phyloP scores from a whole-genome alignment of 2,113 vertebrate species.

The Clarias macrocephalus region DNA sequence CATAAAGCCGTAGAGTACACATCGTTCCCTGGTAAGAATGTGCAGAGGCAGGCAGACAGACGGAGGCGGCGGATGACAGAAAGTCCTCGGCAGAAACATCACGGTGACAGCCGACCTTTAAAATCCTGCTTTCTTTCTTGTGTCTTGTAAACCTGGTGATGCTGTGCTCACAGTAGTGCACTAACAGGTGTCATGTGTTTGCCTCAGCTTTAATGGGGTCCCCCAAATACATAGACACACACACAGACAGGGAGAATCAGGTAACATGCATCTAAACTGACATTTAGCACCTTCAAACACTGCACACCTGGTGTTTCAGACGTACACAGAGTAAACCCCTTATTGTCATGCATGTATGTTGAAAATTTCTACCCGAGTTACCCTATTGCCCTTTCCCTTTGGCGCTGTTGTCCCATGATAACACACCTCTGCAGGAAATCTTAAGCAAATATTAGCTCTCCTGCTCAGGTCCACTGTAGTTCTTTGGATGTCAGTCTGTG shows the following conservation, averaged over 20 bases:
- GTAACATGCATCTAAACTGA: slow-evolving; percentile 4
- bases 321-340: background rate
- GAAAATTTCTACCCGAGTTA: background rate
- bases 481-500: background rate
- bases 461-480: background rate
- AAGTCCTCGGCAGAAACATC: slow-evolving; percentile 27
- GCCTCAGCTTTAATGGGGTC: slow-evolving; percentile 16
- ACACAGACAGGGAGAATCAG: background rate
- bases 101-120: slow-evolving; percentile 41
- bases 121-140: slow-evolving; percentile 45
- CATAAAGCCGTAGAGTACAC: slow-evolving; percentile 26
- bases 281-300: slow-evolving; percentile 5
- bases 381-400: background rate
- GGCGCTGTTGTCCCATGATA: background rate
- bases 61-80: slow-evolving; percentile 33
- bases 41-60: slow-evolving; percentile 28
- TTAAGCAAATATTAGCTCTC: background rate
- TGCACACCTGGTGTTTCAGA: slow-evolving; percentile 20
- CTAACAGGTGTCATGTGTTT: slow-evolving; percentile 18
- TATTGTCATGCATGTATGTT: background rate
- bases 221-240: background rate
- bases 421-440: background rate
- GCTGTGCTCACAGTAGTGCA: slow-evolving; percentile 19
- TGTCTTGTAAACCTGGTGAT: slow-evolving; percentile 33
- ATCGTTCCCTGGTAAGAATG: background rate